Base-by-base conservation (phyloP, 2,888 invertebrate species). In the Acanthopleura granulata region DNA sequence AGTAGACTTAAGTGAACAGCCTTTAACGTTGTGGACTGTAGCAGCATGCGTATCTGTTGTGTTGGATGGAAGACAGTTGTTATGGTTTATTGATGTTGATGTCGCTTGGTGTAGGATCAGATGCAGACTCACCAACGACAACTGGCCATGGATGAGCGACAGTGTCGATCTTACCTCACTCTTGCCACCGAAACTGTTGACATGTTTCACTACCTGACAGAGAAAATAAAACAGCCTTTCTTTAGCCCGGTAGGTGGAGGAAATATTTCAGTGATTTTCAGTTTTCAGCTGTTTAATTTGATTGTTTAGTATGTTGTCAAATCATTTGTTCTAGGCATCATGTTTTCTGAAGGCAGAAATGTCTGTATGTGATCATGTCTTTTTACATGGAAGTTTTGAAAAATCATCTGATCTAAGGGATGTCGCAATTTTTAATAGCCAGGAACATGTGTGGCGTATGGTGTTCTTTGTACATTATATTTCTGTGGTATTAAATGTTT, bases 101-200 rank as follows among this genome's bases (percentile, higher is more conserved):
- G 27, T 0, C 50, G 49, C 51, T 15, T 61, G 0, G 72, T 78
- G 11, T 79, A 89, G 89, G 90, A 89, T 50, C 87, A 87, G 77
- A 85, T 90, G 81, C 88, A 90, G 79, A 82, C 84, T 27, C 90
- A 90, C 77, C 89, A 89, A 70, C 85, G 89, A 66, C 89, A 91
- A 79, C 83, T 91, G 74, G 89, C 91, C 1, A 89, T 88, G 79
- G 90, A 90, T 76, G 90, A 91, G 79, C 80, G 89, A 57, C 88
- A 89, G 81, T 89, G 89, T 80, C 81, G 88, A 74, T 97, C 96
- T 0, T 97, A 97, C 91, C 92, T 97, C 84, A 97, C 97, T 1
- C 92, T 98, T 78, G 97, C 96, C 70, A 93, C 96, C 81, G 98
- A 98, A 91, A 99, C 99, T 0, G 97, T 99, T 72, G 97, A 99